Conservation (phyloP, 2,888 invertebrate genomes). For the Petrolisthes cinctipes region DNA sequence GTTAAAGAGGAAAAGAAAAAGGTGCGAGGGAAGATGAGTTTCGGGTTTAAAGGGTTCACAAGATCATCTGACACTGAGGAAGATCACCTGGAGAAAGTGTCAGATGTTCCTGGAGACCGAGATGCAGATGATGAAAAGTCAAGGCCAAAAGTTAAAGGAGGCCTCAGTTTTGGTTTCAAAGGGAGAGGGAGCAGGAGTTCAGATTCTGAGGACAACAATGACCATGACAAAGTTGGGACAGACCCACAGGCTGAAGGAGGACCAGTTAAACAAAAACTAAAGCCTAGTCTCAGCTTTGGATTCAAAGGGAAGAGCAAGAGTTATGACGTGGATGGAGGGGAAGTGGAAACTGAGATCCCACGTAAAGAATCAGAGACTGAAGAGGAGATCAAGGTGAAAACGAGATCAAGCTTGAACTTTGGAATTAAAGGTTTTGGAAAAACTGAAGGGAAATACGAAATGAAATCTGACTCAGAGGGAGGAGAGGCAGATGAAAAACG, state of each 20-base stretch:
- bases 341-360: constrained; percentile 33
- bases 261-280: constrained; percentile 47
- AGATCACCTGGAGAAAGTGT: constrained; percentile 45
- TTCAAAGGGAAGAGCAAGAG: constrained; percentile 57
- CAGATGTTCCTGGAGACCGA: constrained; percentile 44
- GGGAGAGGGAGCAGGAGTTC: constrained; percentile 49
- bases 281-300: constrained; percentile 56
- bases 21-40: constrained; percentile 53
- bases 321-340: constrained; percentile 43
- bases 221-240: constrained; percentile 47
- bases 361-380: constrained; percentile 29
- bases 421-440: constrained; percentile 47
- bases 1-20: constrained; percentile 53
- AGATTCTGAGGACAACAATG: constrained; percentile 59
- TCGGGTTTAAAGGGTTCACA: constrained; percentile 59
- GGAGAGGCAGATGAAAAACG: constrained; percentile 53
- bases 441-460: constrained; percentile 47
- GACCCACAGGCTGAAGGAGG: constrained; percentile 41
- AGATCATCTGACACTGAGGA: constrained; percentile 56
- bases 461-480: constrained; percentile 57
- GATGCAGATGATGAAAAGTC: constrained; percentile 50
- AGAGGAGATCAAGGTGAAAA: constrained; percentile 50
- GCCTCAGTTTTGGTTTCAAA: constrained; percentile 56
- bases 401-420: constrained; percentile 47
- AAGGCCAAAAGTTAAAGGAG: constrained; percentile 37